Evolutionary conservation across 2,888 invertebrate genomes (phyloP), one percentile per base, ranked within the genome.

Genomic region (Lymantria monacha): DNA sequence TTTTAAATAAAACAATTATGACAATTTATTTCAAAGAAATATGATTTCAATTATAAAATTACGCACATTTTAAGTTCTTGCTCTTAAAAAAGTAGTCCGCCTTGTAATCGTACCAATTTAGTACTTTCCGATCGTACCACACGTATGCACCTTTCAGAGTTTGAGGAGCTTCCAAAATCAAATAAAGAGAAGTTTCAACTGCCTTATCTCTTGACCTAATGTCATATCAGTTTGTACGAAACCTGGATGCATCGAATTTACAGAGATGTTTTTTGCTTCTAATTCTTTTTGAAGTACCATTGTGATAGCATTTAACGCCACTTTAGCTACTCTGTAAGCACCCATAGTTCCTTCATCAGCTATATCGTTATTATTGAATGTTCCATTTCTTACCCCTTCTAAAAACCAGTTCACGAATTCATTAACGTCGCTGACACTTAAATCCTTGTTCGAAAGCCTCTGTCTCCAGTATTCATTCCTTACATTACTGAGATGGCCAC

Each of bases 141-240:
- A 95, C 81, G 65, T 93, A 95, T 15, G 91, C 85, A 2, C 95
- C 95, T 61, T 92, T 92, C n/a, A 94, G 83, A 5, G 76, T 75
- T 7, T 79, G 65, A 2, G 90, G 83, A 70, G 94, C 84, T 74
- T 85, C 76, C 7, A 92, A 84, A 42, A 92, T 94, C 69, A 92
- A 63, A 61, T 92, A 92, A 0, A 93, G 55, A 0, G 93, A 92
- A 0, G 93, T 92, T 52, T 84, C 82, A 0, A 94, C 94, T 9
- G 93, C 92, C 69, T 91, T 80, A 15, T 94, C 94, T 8, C 96
- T 59, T 89, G 91, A 22, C 93, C 92, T 37, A 85, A 87, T 0
- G 94, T 93, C 96, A 97, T 95, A 66, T 96, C 95, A 0, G 96
- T 97, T 55, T 92, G 92, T 0, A 96, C 96, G 61, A 94, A 93